Conservation (phyloP, 2,113 vertebrate species). For the Psettodes erumei region DNA sequence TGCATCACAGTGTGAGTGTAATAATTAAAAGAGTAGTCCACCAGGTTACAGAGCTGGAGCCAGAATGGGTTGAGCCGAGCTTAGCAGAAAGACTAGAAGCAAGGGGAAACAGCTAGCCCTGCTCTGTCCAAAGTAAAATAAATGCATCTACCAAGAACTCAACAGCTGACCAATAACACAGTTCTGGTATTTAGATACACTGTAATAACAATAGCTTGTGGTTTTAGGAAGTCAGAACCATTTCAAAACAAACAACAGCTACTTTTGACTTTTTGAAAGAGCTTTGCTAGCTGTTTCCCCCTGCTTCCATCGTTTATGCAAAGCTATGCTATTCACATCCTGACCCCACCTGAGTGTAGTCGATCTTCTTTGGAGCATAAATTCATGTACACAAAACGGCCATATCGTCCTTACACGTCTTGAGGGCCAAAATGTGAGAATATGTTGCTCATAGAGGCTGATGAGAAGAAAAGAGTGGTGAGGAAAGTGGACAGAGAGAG, state of each 20-base stretch:
- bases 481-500: constrained; percentile 13
- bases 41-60: no score
- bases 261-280: no score
- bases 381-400: background rate
- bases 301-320: background rate
- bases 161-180: background rate
- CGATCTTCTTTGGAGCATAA: background rate
- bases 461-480: background rate
- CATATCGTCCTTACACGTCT: background rate
- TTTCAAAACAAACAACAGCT: no score
- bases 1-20: no score
- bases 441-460: rapidly evolving
- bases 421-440: rapidly evolving
- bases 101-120: no score
- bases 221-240: background rate
- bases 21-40: no score
- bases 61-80: no score
- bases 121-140: background rate
- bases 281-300: no score
- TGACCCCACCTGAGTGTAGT: background rate
- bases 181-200: no score
- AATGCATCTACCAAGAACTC: no score
- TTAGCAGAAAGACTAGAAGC: no score
- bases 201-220: background rate
- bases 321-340: background rate